Percentiles rank a stretch among this genome's conserved stretches.
Evolutionary conservation across 2,888 invertebrate species (phyloP).

Genomic region (Thereva nobilitata): DNA sequence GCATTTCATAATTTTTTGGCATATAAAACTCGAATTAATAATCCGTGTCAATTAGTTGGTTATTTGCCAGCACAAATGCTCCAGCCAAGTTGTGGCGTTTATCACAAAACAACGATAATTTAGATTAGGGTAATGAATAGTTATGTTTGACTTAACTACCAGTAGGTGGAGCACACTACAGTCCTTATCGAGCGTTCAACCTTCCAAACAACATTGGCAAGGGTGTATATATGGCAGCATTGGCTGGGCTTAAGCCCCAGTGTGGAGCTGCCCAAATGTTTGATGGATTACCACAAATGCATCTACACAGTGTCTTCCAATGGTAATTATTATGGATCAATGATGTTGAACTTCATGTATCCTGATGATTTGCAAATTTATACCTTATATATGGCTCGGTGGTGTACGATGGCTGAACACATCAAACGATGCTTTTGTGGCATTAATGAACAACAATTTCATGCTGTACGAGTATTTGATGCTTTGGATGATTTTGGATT

Average conservation of each 20-base stretch:
- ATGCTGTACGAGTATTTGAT: too few species aligned
- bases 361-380: constrained; percentile 32
- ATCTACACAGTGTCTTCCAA: constrained; percentile 30
- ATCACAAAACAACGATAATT: constrained; percentile 38
- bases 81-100: constrained; percentile 33
- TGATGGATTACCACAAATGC: constrained; percentile 34
- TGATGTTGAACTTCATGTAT: constrained; percentile 32
- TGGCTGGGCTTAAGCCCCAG: background rate
- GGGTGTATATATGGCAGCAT: background rate
- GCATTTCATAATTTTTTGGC: background rate
- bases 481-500: too few species aligned
- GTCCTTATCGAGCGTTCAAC: background rate
- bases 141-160: constrained; percentile 32
- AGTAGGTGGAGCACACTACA: constrained; percentile 17
- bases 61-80: constrained; percentile 38
- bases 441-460: constrained; percentile 1
- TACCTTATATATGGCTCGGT: constrained; percentile 10
- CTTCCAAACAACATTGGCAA: background rate
- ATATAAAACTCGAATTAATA: constrained; percentile 36
- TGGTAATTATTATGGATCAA: constrained; percentile 33
- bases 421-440: constrained; percentile 4
- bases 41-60: constrained; percentile 37
- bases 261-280: constrained; percentile 17
- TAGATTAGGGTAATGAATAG: constrained; percentile 37
- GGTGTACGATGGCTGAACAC: background rate